Evolutionary conservation across 2,113 vertebrate species (phyloP), one percentile per base, ranked within the genome.

Genomic region (Xiphorhynchus elegans): DNA sequence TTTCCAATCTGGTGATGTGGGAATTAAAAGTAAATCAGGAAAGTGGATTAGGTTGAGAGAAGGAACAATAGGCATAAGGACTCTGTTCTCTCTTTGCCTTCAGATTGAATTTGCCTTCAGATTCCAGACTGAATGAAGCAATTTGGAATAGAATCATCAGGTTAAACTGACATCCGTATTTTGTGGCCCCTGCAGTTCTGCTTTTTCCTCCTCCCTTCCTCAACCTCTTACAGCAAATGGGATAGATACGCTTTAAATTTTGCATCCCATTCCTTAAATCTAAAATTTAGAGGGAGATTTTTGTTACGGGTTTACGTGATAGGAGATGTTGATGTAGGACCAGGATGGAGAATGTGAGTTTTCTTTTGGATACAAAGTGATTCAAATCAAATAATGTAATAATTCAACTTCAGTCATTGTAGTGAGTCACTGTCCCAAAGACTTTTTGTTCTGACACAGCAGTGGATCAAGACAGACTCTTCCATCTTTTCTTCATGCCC

Each of bases 381-480:
- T 94, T 97, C 52, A 74, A 90, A 76, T 86, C 49, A 90, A 89
- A 75, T 52, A 90, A 87, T 17, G 69, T 24, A 35, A 44, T 92
- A 85, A 95, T 81, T 97, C 93, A 84, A 15, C 82, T 74, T 62
- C 86, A 87, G 83, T 78, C 81, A 72, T 29, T 93, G 90, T 67
- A 69, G 60, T 97, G 95, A 97, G 96, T 97, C 97, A 97, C 89
- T 91, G 88, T 95, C 85, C 83, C 84, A 79, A 88, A 95, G 96
- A 92, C 96, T 94, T 73, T 90, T 20, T 96, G 95, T 96, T 96
- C 96, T 90, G 85, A 84, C 87, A 92, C 69, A 69, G 85, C 83
- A 82, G 92, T 53, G 86, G 92, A 88, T 90, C 72, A 72, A 69
- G 84, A 72, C 72, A 95, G 74, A 87, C 28, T 91, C 83, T 64